phyloP scores from a whole-genome alignment of 1,140 invertebrate species.

The Hycleus phaleratus region DNA sequence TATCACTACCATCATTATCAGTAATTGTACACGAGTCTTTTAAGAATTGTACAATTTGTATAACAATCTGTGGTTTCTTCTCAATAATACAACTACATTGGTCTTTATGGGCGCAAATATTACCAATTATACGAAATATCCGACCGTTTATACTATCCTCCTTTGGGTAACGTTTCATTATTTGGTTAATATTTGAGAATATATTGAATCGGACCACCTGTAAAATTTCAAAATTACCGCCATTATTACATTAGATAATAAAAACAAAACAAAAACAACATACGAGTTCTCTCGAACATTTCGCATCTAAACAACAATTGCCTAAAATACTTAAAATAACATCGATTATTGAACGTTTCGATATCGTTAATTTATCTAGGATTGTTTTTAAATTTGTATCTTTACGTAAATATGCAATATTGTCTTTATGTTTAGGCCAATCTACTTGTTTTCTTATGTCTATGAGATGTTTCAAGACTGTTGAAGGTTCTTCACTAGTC shows the following conservation, averaged over 20 bases:
- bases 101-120: constrained; percentile 34
- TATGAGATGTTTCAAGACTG: constrained; percentile 27
- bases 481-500: constrained; percentile 13
- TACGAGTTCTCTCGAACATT: constrained; percentile 31
- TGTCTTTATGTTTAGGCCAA: constrained; percentile 25
- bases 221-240: constrained; percentile 6
- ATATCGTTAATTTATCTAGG: constrained; percentile 19
- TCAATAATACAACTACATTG: constrained; percentile 26
- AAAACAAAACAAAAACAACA: constrained; percentile 15
- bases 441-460: constrained; percentile 33
- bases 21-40: constrained; percentile 15
- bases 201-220: constrained; percentile 29
- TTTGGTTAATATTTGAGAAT: constrained; percentile 24
- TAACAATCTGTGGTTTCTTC: constrained; percentile 28
- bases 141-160: constrained; percentile 36
- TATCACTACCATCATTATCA: neutral
- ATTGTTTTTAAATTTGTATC: constrained; percentile 28
- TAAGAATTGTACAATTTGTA: constrained; percentile 27
- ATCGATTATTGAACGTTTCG: constrained; percentile 43
- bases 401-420: constrained; percentile 24
- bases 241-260: neutral
- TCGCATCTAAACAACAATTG: constrained; percentile 49
- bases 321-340: constrained; percentile 50
- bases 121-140: constrained; percentile 35
- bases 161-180: constrained; percentile 30